Percentiles rank a stretch among this genome's conserved stretches.
Conservation (phyloP, 2,113 vertebrate species). For the Terrapene triunguis region DNA sequence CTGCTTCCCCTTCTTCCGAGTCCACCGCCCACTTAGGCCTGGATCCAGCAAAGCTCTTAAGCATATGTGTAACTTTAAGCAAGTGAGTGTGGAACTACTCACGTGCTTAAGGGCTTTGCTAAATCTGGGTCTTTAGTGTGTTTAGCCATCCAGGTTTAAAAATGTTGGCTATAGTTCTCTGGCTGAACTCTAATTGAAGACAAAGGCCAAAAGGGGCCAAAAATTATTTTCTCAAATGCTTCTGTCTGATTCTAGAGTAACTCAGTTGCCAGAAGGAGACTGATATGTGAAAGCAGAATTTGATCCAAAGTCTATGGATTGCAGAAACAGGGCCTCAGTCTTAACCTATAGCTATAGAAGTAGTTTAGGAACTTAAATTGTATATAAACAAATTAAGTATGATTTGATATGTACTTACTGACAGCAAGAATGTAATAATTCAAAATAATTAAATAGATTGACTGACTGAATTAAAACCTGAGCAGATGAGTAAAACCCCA, state of each 20-base stretch:
- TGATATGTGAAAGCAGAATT: background rate
- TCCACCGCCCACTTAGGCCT: background rate
- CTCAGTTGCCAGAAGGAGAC: background rate
- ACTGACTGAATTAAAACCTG: background rate
- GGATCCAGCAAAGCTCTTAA: background rate
- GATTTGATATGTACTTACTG: background rate
- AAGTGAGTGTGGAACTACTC: background rate
- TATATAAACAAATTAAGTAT: background rate
- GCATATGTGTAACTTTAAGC: background rate
- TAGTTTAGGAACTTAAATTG: background rate
- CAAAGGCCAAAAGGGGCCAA: background rate
- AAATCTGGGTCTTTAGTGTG: background rate
- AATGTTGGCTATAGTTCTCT: background rate
- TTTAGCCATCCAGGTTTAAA: background rate
- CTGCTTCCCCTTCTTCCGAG: no score
- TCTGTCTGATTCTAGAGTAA: background rate
- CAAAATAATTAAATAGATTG: background rate
- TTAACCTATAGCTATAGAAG: background rate
- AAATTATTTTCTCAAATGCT: background rate
- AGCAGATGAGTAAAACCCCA: background rate
- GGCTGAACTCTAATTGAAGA: background rate
- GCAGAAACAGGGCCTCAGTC: background rate
- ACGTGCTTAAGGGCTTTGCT: background rate
- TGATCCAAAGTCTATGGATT: background rate
- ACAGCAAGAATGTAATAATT: background rate